A percentile compares a stretch with the other conserved stretches of the same genome.
These are phyloP conservation scores for Acrocephalus arundinaceus DNA, from an alignment of 2,113 vertebrate species.

Conservation along the genomic window DNA sequence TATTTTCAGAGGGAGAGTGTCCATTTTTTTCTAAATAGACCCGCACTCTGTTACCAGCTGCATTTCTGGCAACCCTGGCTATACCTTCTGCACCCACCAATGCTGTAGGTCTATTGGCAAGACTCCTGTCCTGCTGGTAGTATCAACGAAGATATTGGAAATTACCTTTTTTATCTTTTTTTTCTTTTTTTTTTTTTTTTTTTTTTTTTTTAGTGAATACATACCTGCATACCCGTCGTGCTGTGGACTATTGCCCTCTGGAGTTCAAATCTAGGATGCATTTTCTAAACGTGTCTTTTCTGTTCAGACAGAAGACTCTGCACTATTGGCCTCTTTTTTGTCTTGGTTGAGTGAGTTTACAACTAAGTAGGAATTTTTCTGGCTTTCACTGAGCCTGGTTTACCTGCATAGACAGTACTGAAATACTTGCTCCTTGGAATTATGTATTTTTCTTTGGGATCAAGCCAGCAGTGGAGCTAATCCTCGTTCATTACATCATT, in stretches of 20 bases:
- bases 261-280: not conserved
- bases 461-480: constrained; percentile 49
- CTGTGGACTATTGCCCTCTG: constrained; percentile 64
- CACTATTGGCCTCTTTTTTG: not conserved
- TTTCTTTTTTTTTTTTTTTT: too few species aligned
- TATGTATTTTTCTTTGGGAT: not conserved
- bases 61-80: not conserved
- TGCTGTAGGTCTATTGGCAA: not conserved
- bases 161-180: rapidly evolving
- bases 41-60: not conserved
- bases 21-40: not conserved
- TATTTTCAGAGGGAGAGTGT: not conserved
- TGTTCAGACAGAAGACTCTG: not conserved
- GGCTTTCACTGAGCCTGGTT: not conserved
- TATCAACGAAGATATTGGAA: not conserved
- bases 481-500: constrained; percentile 59
- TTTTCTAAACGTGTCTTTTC: not conserved
- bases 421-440: constrained; percentile 30
- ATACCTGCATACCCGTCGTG: not conserved
- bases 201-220: not conserved
- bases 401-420: not conserved
- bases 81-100: not conserved
- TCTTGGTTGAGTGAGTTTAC: not conserved
- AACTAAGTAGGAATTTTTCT: not conserved
- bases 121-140: not conserved